Conservation (phyloP, 2,888 invertebrate species). For the Petrolisthes manimaculis region DNA sequence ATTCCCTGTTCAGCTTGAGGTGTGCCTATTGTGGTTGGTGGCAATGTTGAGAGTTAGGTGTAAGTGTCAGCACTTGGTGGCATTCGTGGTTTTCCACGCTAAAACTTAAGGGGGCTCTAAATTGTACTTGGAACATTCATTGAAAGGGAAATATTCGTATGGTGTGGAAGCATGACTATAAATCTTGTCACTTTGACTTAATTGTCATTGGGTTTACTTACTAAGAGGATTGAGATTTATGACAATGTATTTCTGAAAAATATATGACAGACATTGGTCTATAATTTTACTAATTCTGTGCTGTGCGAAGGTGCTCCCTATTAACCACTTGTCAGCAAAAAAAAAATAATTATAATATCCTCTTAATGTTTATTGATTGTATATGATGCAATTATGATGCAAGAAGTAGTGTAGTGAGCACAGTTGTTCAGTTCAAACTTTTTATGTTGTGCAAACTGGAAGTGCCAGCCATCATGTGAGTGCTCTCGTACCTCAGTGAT, state of each 20-base stretch:
- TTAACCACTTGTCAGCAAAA: constrained; percentile 45
- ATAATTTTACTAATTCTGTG: constrained; percentile 61
- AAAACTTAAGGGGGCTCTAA: constrained; percentile 58
- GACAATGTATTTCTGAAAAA: constrained; percentile 52
- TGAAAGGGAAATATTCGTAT: constrained; percentile 55
- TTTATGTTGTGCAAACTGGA: constrained; percentile 44
- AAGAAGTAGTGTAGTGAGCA: constrained; percentile 53
- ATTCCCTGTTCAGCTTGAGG: constrained; percentile 35
- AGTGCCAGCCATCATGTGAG: constrained; percentile 43
- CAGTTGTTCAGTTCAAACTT: constrained; percentile 51
- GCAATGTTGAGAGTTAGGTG: constrained; percentile 34
- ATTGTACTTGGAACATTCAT: constrained; percentile 45
- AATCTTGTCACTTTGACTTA: constrained; percentile 62
- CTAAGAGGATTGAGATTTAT: constrained; percentile 60
- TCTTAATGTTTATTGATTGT: constrained; percentile 9
- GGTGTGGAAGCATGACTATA: constrained; percentile 61
- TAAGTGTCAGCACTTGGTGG: constrained; percentile 43
- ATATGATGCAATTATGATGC: constrained; percentile 28
- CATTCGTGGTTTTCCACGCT: constrained; percentile 54
- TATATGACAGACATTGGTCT: constrained; percentile 63
- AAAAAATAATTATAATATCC: not conserved
- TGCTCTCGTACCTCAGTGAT: not conserved
- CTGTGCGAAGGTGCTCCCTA: constrained; percentile 57
- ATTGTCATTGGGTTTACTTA: constrained; percentile 59
- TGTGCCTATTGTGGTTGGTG: constrained; percentile 40